phyloP scores from a whole-genome alignment of 23 tunicate species.

The Ascidia mentula region DNA sequence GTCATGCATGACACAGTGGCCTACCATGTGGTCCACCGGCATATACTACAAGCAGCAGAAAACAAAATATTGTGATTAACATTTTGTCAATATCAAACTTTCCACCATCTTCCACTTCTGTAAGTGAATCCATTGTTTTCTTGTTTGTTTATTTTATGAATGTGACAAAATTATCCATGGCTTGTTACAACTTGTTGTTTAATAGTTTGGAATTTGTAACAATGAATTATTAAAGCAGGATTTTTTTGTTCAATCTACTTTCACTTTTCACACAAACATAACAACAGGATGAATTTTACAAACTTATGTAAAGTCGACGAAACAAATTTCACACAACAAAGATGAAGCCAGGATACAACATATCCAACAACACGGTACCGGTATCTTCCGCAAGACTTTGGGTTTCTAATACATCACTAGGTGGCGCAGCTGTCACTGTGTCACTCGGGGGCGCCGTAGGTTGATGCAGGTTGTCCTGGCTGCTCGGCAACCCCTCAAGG shows the following conservation, averaged over 20 bases:
- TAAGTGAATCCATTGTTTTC: not conserved
- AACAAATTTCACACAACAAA: not conserved
- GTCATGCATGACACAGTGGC: constrained; percentile 3
- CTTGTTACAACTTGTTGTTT: not conserved
- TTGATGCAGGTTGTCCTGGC: constrained; percentile 9
- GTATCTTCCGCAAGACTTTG: constrained; percentile 34
- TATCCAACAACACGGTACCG: constrained; percentile 15
- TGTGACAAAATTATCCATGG: not conserved
- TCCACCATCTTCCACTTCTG: not conserved
- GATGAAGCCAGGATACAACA: not conserved
- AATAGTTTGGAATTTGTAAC: not conserved
- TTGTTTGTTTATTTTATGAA: not conserved
- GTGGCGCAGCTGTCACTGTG: constrained; percentile 8
- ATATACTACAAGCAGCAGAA: constrained; percentile 26
- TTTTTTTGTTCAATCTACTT: too few species aligned
- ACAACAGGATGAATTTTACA: not conserved
- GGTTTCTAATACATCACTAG: constrained; percentile 20
- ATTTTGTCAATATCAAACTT: constrained; percentile 16
- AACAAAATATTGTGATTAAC: not conserved
- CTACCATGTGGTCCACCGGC: constrained; percentile 11
- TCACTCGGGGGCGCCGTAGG: constrained; percentile 18
- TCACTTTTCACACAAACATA: not conserved
- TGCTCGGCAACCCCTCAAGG: constrained; percentile 30
- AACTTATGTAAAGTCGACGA: not conserved
- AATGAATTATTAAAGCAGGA: not conserved